Conservation (phyloP, 2,888 invertebrate genomes). For the Melinopterus prodromus region DNA sequence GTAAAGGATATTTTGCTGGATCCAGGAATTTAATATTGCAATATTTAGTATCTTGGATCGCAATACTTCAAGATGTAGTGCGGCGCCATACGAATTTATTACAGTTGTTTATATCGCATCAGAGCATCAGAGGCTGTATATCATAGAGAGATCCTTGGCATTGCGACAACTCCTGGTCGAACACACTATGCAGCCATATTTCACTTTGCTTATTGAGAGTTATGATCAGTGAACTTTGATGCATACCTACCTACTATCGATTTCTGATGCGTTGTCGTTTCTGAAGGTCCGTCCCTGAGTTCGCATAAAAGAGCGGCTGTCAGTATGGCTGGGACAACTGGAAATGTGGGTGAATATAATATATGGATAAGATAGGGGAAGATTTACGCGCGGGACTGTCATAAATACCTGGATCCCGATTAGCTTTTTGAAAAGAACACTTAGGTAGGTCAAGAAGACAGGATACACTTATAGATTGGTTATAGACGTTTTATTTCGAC, state of each 20-base stretch:
- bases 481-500: too few species aligned
- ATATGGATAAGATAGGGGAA: background rate
- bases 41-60: background rate
- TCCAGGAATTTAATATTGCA: background rate
- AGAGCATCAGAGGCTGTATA: constrained; percentile 32
- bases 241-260: constrained; percentile 43
- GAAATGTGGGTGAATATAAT: background rate
- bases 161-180: constrained; percentile 37
- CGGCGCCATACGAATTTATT: constrained; percentile 28
- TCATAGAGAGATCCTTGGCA: constrained; percentile 35
- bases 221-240: constrained; percentile 46
- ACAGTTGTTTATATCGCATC: constrained; percentile 34
- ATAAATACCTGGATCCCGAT: background rate
- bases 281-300: background rate
- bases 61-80: background rate
- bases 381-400: background rate
- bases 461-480: too few species aligned
- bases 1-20: too few species aligned
- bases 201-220: constrained; percentile 46
- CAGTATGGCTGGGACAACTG: background rate
- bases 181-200: constrained; percentile 38
- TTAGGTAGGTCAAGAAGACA: too few species aligned
- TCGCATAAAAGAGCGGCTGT: background rate
- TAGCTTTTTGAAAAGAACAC: background rate
- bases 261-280: constrained; percentile 36